Evolutionary conservation across 64 coral and sea anemone genomes (phyloP).

Genomic region (Hydrozoanthus tunicans): DNA sequence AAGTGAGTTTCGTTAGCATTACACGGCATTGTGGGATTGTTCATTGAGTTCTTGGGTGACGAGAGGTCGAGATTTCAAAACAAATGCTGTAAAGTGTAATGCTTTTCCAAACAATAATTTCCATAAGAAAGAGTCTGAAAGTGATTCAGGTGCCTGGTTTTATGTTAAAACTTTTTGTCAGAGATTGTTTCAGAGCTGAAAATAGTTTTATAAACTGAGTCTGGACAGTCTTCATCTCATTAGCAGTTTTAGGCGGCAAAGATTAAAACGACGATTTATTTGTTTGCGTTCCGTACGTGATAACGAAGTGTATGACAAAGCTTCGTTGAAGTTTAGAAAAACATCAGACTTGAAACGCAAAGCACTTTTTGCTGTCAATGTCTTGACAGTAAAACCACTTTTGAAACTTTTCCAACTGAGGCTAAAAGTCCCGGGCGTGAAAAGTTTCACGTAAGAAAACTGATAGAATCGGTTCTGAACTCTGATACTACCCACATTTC

Average conservation of each 20-base stretch:
- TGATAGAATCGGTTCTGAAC: not conserved
- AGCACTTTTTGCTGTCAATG: not conserved
- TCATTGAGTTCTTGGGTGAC: not conserved
- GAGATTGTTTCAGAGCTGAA: not conserved
- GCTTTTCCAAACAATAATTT: slow-evolving; percentile 23
- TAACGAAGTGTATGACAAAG: no score
- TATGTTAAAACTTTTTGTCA: not conserved
- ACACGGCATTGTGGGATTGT: slow-evolving; percentile 40
- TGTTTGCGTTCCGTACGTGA: no score
- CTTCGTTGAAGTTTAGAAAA: no score
- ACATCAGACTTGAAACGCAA: not conserved
- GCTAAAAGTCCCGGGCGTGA: not conserved
- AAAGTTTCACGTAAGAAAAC: slow-evolving; percentile 10
- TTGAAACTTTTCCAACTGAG: not conserved
- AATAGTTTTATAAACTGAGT: not conserved
- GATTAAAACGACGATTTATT: no score
- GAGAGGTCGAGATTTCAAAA: slow-evolving; percentile 3
- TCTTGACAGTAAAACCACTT: not conserved
- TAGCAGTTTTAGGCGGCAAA: not conserved
- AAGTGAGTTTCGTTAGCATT: not conserved
- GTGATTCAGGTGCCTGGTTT: not conserved
- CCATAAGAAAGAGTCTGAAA: slow-evolving; percentile 4
- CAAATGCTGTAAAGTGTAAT: not conserved
- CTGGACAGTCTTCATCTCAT: not conserved
- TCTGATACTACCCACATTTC: no score